phyloP scores from a whole-genome alignment of 1,140 invertebrate species.

The Adoxophyes honmai region DNA sequence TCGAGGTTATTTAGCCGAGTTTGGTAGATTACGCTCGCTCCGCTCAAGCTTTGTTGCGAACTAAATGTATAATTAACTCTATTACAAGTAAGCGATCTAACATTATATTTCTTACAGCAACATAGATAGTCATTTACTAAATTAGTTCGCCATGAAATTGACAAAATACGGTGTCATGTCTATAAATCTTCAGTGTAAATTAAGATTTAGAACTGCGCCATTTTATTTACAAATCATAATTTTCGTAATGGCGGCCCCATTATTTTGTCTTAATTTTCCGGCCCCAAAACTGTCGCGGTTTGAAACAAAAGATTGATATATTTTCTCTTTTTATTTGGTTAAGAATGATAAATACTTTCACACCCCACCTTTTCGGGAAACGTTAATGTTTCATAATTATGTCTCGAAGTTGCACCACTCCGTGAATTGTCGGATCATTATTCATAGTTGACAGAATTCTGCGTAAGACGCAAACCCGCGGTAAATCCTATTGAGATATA shows the following conservation, averaged over 20 bases:
- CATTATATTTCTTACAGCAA: too few relatives aligned
- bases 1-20: neutral
- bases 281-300: conserved; percentile 31
- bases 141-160: too few relatives aligned
- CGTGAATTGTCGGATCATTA: neutral
- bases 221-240: conserved; percentile 63
- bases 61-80: neutral
- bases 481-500: too few relatives aligned
- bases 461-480: too few relatives aligned
- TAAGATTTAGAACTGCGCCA: conserved; percentile 18
- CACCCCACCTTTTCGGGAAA: conserved; percentile 25
- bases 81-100: too few relatives aligned
- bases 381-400: conserved; percentile 13
- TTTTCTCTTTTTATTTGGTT: conserved; percentile 61
- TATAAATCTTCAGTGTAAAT: neutral
- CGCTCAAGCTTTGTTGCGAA: neutral
- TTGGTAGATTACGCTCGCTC: neutral
- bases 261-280: conserved; percentile 58
- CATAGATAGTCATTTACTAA: too few relatives aligned
- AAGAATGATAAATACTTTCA: conserved; percentile 54
- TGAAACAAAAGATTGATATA: conserved; percentile 68
- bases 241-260: conserved; percentile 55
- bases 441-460: neutral
- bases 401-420: neutral
- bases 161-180: too few relatives aligned